Conservation (phyloP, 2,888 invertebrate species). For the Caradrina kadenii region DNA sequence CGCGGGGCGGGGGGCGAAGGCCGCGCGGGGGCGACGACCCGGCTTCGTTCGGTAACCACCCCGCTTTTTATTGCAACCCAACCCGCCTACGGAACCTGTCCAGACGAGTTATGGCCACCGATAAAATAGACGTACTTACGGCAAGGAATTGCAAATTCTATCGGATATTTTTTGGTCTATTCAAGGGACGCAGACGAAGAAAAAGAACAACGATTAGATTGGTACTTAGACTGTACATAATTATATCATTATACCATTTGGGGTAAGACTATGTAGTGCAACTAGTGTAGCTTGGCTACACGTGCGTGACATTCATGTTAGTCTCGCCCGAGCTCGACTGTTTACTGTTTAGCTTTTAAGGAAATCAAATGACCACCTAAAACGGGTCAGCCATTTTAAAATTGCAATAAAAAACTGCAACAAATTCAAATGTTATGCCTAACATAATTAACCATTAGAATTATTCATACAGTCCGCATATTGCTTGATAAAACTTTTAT, state of each 20-base stretch:
- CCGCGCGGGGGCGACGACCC: constrained; percentile 85
- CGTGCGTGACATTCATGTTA: constrained; percentile 42
- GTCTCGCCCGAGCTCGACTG: constrained; percentile 6
- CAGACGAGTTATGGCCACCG: constrained; percentile 76
- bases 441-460: not conserved
- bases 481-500: constrained; percentile 38
- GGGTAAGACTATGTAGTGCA: constrained; percentile 21
- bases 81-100: constrained; percentile 78
- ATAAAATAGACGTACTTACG: constrained; percentile 79
- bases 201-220: constrained; percentile 42
- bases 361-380: constrained; percentile 51
- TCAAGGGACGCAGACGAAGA: constrained; percentile 31
- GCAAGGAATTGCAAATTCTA: constrained; percentile 73
- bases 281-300: constrained; percentile 16
- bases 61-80: constrained; percentile 77
- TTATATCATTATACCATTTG: constrained; percentile 57
- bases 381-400: constrained; percentile 41
- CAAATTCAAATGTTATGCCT: constrained; percentile 6
- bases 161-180: constrained; percentile 64
- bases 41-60: constrained; percentile 73
- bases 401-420: constrained; percentile 35
- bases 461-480: constrained; percentile 24
- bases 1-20: constrained; percentile 81
- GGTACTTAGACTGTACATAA: constrained; percentile 39
- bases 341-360: constrained; percentile 47